Evolutionary conservation across 2,888 invertebrate species (phyloP), one percentile per base, ranked within the genome.

Genomic region (Plebejus anna): DNA sequence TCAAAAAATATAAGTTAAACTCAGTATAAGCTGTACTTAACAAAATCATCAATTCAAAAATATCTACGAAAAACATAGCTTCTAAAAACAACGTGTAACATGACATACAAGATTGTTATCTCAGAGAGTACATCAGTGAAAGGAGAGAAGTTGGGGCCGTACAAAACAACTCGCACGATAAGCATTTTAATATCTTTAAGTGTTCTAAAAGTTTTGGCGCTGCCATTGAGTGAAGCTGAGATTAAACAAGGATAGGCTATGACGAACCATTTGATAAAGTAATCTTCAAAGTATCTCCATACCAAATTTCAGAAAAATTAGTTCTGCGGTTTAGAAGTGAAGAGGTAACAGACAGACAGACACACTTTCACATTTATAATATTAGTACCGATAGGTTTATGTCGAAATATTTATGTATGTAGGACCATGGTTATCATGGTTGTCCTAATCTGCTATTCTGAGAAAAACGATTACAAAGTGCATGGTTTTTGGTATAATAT

Each of bases 131-230:
- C 85, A 86, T 85, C 86, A 83, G 85, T 88, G 86, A 89, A 88
- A 85, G 85, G 84, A 85, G 88, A 85, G 86, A 86, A 90, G 89
- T 89, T 87, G 90, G 89, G 89, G 88, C 87, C 82, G 88, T 87
- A 85, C 86, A 87, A 88, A 87, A 86, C 81, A 87, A 81, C 87
- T 87, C 87, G 87, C 85, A 88, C 87, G 90, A 89, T 89, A 90
- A 89, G 86, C 87, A 87, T 90, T 92, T 90, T 91, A 92, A 92
- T 92, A 90, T 90, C 84, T 89, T 87, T 89, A 89, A 91, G 91
- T 91, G 91, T 88, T 85, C 79, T 79, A 77, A 76, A 79, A 81
- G 81, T 81, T 83, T 80, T 76, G 79, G 80, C 77, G 72, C 38
- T 75, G 57, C 76, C 22, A 13, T 28, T 22, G 47, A 42, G 72